These are phyloP conservation scores for Phenganax marumi DNA, from an alignment of 92 coral and sea anemone genomes.

Conservation along the genomic window DNA sequence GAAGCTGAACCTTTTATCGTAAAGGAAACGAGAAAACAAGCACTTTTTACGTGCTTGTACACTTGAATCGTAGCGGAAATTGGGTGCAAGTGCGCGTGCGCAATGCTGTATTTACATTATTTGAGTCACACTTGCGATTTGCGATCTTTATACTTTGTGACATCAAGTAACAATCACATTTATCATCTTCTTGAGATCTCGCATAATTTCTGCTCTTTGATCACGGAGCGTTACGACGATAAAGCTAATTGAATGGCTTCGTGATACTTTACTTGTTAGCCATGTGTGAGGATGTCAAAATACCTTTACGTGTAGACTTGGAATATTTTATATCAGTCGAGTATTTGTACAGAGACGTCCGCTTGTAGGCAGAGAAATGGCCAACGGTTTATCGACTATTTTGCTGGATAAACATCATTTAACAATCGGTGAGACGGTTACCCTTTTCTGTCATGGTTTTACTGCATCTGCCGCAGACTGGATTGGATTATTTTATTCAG, in stretches of 20 bases:
- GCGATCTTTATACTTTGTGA: not conserved
- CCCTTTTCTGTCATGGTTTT: slow-evolving; percentile 90
- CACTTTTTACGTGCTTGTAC: no score
- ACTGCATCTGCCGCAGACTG: slow-evolving; percentile 86
- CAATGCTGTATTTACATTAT: slow-evolving; percentile 21
- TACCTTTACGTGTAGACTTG: not conserved
- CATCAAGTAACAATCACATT: slow-evolving; percentile 21
- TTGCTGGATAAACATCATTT: slow-evolving; percentile 51
- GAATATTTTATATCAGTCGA: not conserved
- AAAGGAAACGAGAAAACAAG: no score
- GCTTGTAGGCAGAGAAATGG: slow-evolving; percentile 22
- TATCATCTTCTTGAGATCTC: slow-evolving; percentile 19
- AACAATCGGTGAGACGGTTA: slow-evolving; percentile 95
- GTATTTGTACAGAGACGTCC: not conserved
- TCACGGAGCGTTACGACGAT: slow-evolving; percentile 22
- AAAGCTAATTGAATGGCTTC: slow-evolving; percentile 14
- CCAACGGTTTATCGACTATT: slow-evolving; percentile 43
- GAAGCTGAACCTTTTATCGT: no score
- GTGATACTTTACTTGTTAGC: slow-evolving; percentile 17
- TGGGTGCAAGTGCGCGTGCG: slow-evolving; percentile 9
- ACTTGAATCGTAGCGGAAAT: slow-evolving; percentile 8
- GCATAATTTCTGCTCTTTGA: slow-evolving; percentile 28
- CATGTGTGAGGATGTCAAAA: slow-evolving; percentile 36
- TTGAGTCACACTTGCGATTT: not conserved
- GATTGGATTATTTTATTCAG: slow-evolving; percentile 95